Evolutionary conservation across 2,888 invertebrate genomes (phyloP), one percentile per base, ranked within the genome.

Genomic region (Polietes domitor): DNA sequence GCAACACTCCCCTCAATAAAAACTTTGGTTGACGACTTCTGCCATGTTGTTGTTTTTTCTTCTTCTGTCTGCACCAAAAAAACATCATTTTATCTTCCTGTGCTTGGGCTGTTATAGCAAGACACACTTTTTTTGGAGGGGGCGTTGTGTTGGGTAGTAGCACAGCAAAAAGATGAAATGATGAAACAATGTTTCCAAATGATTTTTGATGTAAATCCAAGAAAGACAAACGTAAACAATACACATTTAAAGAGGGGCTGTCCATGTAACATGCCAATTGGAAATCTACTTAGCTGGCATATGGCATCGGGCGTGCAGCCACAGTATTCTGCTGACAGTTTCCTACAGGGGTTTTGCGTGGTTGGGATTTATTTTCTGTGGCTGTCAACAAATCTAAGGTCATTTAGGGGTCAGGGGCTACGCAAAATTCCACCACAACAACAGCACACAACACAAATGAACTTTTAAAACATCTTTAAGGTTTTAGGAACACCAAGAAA

Each of bases 351-450:
- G 19, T 6, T 12, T 26, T 50, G 53, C 74, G 28, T 73, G 19
- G 37, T 7, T 7, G 37, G 37, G 10, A 7, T 32, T n/a, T 17
- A 15, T 17, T 68, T 76, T 28, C 12, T 24, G 24, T 41, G 74
- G 47, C 71, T 78, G 75, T 65, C 68, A 68, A 63, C 24, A 63
- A 1, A 37, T 7, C 53, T 28, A 73, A 78, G 80, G 80, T 81
- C 84, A 84, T 47, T 41, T 61, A 68, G 72, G 63, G 84, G 84
- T 81, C 80, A 78, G 1, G 77, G 41, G 6, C 19, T 10, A 50
- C 58, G 71, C 41, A 82, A 41, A 68, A 41, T 68, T 21, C 37
- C 4, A 41, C 41, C 3, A 61, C 10, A 70, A 70, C 15, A 26
- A 73, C 55, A 65, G 41, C 32, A 71, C 74, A 70, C 41, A 55